A percentile compares a stretch with the other conserved stretches of the same genome.
Conservation (phyloP, 2,113 vertebrate species). For the Sphaerodactylus townsendi region DNA sequence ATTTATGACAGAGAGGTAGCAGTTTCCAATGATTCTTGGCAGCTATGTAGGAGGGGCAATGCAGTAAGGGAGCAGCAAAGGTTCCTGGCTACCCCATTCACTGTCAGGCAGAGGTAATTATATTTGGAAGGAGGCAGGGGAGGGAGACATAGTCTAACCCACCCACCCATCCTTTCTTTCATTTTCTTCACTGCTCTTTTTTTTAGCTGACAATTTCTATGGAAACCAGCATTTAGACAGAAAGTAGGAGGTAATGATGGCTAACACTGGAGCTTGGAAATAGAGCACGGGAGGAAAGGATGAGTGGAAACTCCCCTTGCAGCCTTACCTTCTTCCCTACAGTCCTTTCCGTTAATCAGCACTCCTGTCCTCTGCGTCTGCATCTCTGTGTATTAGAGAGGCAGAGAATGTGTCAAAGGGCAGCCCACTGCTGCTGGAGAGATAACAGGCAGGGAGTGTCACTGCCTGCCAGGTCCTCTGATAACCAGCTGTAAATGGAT, state of each 20-base stretch:
- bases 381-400: background rate
- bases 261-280: background rate
- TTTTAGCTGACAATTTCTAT: background rate
- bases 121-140: background rate
- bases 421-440: background rate
- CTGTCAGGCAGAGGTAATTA: background rate
- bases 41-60: background rate
- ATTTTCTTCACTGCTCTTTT: background rate
- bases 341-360: background rate
- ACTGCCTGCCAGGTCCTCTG: constrained; percentile 18
- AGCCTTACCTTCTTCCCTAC: background rate
- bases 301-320: background rate
- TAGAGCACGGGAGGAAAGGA: background rate
- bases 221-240: background rate
- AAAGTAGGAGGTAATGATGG: background rate
- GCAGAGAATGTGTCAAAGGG: background rate
- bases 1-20: background rate
- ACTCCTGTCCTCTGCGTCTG: background rate
- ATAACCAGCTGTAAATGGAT: constrained; percentile 21
- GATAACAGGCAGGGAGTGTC: background rate
- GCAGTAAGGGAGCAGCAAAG: background rate
- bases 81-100: background rate
- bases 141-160: background rate
- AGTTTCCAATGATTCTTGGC: background rate
- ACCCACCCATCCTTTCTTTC: background rate